Evolutionary conservation across 2,888 invertebrate species (phyloP).

Genomic region (Oxyteleia sp.): DNA sequence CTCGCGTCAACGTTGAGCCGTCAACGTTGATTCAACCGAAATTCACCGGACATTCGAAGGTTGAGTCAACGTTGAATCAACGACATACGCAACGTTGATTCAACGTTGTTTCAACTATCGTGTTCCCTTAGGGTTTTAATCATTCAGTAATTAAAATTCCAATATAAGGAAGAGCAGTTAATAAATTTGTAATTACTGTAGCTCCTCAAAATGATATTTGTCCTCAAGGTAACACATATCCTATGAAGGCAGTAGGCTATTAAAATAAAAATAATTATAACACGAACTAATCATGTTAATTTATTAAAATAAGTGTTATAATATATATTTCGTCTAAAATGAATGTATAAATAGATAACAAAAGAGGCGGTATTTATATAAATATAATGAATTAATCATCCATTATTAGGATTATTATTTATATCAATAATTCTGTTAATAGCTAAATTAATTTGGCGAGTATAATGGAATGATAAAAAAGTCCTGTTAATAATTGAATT

Average conservation of each 20-base stretch:
- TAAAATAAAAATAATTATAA: constrained; percentile 90
- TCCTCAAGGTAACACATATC: constrained; percentile 93
- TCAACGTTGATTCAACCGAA: too few species aligned
- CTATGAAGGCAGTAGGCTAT: constrained; percentile 93
- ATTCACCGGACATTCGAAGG: too few species aligned
- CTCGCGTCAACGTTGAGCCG: too few species aligned
- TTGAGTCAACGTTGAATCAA: too few species aligned
- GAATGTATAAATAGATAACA: constrained; percentile 91
- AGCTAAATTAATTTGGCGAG: constrained; percentile 90
- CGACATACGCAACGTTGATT: too few species aligned
- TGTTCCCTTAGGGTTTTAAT: too few species aligned
- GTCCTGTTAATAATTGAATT: constrained; percentile 91
- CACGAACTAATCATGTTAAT: constrained; percentile 90
- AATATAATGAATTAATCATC: constrained; percentile 90
- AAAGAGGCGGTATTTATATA: constrained; percentile 93
- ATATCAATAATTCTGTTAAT: constrained; percentile 91
- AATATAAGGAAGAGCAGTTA: constrained; percentile 92
- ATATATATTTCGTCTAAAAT: constrained; percentile 91
- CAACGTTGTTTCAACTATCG: too few species aligned
- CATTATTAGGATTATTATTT: constrained; percentile 91
- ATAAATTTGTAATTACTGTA: constrained; percentile 93
- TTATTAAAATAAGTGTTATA: constrained; percentile 89
- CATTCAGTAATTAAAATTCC: constrained; percentile 89
- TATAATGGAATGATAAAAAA: constrained; percentile 92
- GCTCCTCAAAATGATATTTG: constrained; percentile 95